These are phyloP conservation scores for Platichthys flesus DNA, from an alignment of 2,113 vertebrate genomes.

Conservation along the genomic window DNA sequence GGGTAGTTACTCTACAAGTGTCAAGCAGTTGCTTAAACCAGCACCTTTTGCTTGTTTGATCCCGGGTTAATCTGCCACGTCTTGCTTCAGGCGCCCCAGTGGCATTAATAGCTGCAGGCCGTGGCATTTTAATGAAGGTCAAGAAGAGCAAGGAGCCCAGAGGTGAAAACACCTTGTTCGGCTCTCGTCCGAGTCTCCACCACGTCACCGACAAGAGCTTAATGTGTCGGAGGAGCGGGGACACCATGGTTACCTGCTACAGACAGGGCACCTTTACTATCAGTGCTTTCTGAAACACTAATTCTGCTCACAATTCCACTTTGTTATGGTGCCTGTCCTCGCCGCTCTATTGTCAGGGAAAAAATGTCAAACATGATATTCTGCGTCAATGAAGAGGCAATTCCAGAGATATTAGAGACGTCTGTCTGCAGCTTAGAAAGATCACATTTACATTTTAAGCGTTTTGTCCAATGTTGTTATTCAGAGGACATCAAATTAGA, in stretches of 20 bases:
- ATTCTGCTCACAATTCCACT: constrained; percentile 31
- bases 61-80: constrained; percentile 70
- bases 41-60: constrained; percentile 57
- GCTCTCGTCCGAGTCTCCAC: constrained; percentile 39
- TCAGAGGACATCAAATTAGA: constrained; percentile 11
- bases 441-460: constrained; percentile 65
- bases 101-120: constrained; percentile 65
- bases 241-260: constrained; percentile 43
- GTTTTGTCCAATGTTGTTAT: constrained; percentile 27
- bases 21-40: constrained; percentile 59
- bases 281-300: constrained; percentile 37
- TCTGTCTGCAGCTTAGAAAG: constrained; percentile 44
- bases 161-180: constrained; percentile 62
- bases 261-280: constrained; percentile 16
- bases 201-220: constrained; percentile 42
- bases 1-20: constrained; percentile 67
- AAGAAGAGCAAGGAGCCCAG: constrained; percentile 50
- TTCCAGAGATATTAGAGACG: constrained; percentile 32
- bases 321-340: constrained; percentile 22
- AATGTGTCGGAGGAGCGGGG: constrained; percentile 42
- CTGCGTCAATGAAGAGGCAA: neutral
- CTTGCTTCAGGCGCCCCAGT: constrained; percentile 55
- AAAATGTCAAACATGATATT: constrained; percentile 45
- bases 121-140: constrained; percentile 78
- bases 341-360: constrained; percentile 21